Base-by-base conservation (phyloP, 2,888 invertebrate genomes). In the Apamea anceps region DNA sequence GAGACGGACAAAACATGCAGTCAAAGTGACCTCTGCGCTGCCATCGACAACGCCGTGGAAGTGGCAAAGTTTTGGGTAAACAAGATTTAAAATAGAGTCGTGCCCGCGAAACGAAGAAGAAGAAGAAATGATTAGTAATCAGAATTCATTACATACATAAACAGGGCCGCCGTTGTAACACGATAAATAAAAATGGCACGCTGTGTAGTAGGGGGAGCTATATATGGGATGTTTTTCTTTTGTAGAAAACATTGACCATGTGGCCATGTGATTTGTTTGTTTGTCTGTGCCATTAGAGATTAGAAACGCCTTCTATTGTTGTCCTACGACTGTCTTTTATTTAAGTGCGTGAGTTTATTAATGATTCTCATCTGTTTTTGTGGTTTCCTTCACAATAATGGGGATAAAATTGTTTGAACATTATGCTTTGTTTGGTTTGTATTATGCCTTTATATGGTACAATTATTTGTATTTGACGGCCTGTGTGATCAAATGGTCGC, bases 291-390 rank as follows among this genome's bases (percentile, higher is more conserved):
- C 81, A 84, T 79, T 79, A 67, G 72, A 84, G 85, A 84, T 72
- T 72, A 84, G 80, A 63, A 65, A 81, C 85, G 82, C 82, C 80
- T 71, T 62, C 62, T 63, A 72, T 82, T 82, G 85, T 84, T 68
- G 72, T 72, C 63, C 45, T 15, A 32, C 72, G 67, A 84, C 67
- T 62, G 85, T 42, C 80, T 82, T 84, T 84, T 84, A 79, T 84
- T 79, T 68, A 79, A 84, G 84, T 84, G 60, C 62, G 79, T 67
- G 37, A 32, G 57, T 72, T 79, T 68, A 82, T 79, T 84, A 63
- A 84, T 84, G 62, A 72, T 42, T 37, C 25, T 66, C 57, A 42
- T 81, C 48, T 48, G 54, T 63, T 82, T 54, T 76, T 71, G 51
- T 8, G 54, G 51, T 80, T 54, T 28, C 18, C 4, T 51, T 32